Percentiles rank a stretch among this genome's conserved stretches.
Conservation (phyloP, 2,113 vertebrate genomes). For the Tonatia bakeri region DNA sequence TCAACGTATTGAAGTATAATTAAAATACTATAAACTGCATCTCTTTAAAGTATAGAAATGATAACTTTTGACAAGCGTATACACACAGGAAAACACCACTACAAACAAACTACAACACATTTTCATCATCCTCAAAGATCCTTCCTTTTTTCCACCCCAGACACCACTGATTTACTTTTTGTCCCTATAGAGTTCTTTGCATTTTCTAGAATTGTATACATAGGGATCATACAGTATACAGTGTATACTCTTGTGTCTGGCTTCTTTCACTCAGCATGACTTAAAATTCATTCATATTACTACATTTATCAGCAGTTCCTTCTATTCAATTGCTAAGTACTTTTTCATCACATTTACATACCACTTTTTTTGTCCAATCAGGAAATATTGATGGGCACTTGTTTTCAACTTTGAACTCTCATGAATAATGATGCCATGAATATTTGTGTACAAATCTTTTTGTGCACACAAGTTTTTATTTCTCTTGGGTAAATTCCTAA, state of each 20-base stretch:
- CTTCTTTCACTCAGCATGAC: background rate
- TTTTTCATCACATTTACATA: background rate
- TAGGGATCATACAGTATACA: background rate
- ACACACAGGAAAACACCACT: background rate
- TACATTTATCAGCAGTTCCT: background rate
- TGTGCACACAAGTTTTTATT: background rate
- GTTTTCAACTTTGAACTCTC: background rate
- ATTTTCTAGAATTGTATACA: background rate
- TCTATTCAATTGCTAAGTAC: background rate
- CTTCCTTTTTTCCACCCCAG: background rate
- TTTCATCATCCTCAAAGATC: background rate
- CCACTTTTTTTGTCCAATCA: background rate
- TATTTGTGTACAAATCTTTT: conserved; percentile 8
- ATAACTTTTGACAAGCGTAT: background rate
- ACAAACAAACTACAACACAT: background rate
- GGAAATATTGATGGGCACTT: background rate
- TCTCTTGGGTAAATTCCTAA: background rate
- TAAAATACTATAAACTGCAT: background rate
- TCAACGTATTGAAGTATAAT: background rate
- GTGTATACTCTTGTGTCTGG: background rate
- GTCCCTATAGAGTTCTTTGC: background rate
- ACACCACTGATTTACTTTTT: background rate
- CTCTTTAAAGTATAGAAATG: background rate
- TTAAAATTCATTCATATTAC: background rate
- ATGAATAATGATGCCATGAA: background rate